phyloP scores from a whole-genome alignment of 2,113 vertebrate species.

The Nannobrachium achirus region DNA sequence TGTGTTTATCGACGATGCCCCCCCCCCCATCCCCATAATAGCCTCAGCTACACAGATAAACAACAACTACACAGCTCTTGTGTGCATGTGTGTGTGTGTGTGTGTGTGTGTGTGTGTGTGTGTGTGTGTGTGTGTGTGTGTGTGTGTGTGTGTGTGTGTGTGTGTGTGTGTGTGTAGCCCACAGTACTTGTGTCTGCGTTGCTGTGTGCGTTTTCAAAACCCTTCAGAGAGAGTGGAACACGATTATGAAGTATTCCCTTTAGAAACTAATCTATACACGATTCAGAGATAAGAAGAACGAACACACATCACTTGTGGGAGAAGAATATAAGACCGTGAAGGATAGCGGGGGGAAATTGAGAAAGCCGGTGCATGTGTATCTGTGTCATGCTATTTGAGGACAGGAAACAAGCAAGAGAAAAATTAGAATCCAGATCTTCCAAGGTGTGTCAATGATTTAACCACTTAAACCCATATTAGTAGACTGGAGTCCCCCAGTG shows the following conservation, averaged over 20 bases:
- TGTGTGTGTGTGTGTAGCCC: neutral
- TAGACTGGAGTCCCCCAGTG: too few species aligned
- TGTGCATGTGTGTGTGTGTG: neutral
- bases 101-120: neutral
- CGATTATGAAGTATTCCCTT: conserved; percentile 58
- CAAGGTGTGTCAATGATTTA: neutral
- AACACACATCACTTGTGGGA: too few species aligned
- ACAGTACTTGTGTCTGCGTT: too few species aligned
- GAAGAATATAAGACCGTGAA: conserved; percentile 2
- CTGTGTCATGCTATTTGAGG: conserved; percentile 51
- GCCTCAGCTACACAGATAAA: too few species aligned
- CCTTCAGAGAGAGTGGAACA: conserved; percentile 27
- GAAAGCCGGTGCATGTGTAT: conserved; percentile 28
- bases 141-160: neutral
- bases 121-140: neutral
- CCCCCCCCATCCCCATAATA: too few species aligned
- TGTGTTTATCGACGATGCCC: too few species aligned
- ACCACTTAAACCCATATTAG: too few species aligned
- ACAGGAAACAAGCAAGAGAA: conserved; percentile 6
- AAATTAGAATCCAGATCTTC: neutral
- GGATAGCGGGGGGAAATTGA: conserved; percentile 18
- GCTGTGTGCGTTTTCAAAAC: neutral
- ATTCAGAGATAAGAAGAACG: neutral
- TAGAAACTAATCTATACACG: conserved; percentile 28
- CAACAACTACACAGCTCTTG: too few species aligned